Evolutionary conservation across 2,113 vertebrate species (phyloP), one percentile per base, ranked within the genome.

Genomic region (Oophaga pumilio): DNA sequence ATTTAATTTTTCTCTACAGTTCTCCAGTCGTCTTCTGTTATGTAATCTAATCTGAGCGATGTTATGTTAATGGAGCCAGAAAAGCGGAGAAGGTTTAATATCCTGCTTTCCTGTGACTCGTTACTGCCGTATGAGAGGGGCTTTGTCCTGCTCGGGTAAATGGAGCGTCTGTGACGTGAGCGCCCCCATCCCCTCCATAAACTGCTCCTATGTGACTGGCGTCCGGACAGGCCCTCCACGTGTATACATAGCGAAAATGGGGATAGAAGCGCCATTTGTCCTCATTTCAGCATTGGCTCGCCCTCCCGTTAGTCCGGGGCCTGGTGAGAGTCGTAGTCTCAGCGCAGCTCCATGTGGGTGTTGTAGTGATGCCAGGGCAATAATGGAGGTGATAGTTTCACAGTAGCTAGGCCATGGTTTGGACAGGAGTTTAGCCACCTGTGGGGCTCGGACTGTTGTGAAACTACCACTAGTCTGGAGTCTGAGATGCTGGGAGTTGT

Each of bases 91-190:
- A 49, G 14, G 15, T 26, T 56, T 79, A 18, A 79, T 79, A 79
- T 79, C 71, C 76, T 57, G 76, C n/a, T 78, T 15, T 50, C 15
- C 76, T 56, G 76, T 79, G 69, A 56, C 22, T 78, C 9, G 50
- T 26, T 18, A 20, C 28, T 14, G 49, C 74, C 53, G 74, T 79
- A 57, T 79, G 76, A 79, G 76, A 78, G 49, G 50, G 52, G 52
- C 52, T 57, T 79, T 79, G n/a, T 56, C 24, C 76, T 26, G n/a
- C 76, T 26, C 76, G 57, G 76, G 22, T 57, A 59, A 79, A 79
- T 57, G 18, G 76, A 8, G 50, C 1, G 76, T 57, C n/a, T 79
- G 76, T 79, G 76, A 79, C 53, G 76, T 57, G n/a, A 50, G 73
- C 2, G 8, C 43, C 76, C 71, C 71, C 43, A 49, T 18, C 69